A percentile compares a stretch with the other conserved stretches of the same genome.
Evolutionary conservation across 2,888 invertebrate species (phyloP).

Genomic region (Drosophila macrothrix): DNA sequence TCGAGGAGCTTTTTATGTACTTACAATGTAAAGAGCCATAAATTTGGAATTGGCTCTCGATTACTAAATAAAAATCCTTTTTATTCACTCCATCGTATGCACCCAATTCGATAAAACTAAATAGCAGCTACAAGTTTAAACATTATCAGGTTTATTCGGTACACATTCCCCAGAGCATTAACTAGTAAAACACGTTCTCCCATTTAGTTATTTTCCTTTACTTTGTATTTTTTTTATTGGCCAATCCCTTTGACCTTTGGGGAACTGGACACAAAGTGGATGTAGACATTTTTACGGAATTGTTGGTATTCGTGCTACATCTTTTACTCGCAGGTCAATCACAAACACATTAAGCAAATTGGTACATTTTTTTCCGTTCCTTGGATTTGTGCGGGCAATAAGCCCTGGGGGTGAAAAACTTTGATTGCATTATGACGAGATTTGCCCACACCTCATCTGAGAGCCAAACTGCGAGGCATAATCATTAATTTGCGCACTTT

Average conservation of each 20-base stretch:
- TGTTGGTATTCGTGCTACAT: constrained; percentile 10
- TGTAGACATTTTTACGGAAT: constrained; percentile 17
- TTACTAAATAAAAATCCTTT: background rate
- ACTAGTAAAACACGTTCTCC: constrained; percentile 13
- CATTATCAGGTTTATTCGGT: background rate
- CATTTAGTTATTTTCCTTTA: constrained; percentile 5
- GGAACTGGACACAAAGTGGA: constrained; percentile 16
- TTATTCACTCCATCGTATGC: background rate
- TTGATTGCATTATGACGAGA: constrained; percentile 75
- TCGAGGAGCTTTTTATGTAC: background rate
- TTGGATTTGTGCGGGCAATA: constrained; percentile 51
- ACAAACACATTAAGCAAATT: constrained; percentile 73
- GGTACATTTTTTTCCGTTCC: constrained; percentile 54
- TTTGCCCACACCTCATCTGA: constrained; percentile 49
- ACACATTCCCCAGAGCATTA: constrained; percentile 19
- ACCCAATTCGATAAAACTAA: background rate
- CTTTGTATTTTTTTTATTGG: constrained; percentile 11
- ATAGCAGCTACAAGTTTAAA: constrained; percentile 1
- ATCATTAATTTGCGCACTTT: constrained; percentile 74
- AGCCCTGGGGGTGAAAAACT: constrained; percentile 59
- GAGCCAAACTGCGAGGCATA: constrained; percentile 50
- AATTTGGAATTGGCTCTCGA: background rate
- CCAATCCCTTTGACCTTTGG: constrained; percentile 33
- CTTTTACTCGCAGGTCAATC: constrained; percentile 61
- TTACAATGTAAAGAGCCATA: background rate